Percentiles rank a stretch among this genome's conserved stretches.
phyloP scores from a whole-genome alignment of 1,140 invertebrate genomes.

The Ostrea edulis region DNA sequence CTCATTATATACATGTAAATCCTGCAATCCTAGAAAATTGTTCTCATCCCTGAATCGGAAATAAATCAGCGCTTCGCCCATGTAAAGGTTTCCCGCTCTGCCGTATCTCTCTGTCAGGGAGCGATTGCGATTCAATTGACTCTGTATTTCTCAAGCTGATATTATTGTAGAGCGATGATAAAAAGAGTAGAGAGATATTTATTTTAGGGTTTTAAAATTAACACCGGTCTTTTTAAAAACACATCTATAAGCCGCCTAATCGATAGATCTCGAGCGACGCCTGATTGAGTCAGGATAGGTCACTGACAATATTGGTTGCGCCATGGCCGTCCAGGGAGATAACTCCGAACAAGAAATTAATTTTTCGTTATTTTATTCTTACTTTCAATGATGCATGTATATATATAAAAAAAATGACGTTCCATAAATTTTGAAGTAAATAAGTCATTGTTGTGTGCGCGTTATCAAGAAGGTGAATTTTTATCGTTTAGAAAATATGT shows the following conservation, averaged over 20 bases:
- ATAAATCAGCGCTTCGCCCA: too few species aligned
- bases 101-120: not conserved
- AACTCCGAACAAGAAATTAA: not conserved
- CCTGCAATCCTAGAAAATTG: not conserved
- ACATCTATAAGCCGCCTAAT: slow-evolving; percentile 30
- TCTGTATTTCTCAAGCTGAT: slow-evolving; percentile 22
- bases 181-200: not conserved
- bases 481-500: too few species aligned
- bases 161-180: slow-evolving; percentile 1
- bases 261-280: not conserved
- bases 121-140: not conserved
- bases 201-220: slow-evolving; percentile 7
- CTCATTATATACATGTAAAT: not conserved
- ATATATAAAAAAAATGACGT: too few species aligned
- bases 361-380: too few species aligned
- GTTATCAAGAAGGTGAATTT: not conserved
- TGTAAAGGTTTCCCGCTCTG: too few species aligned
- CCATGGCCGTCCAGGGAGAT: not conserved
- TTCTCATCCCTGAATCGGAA: too few species aligned
- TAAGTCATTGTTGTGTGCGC: not conserved
- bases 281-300: not conserved
- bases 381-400: too few species aligned
- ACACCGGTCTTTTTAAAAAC: slow-evolving; percentile 31
- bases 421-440: too few species aligned
- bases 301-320: not conserved